A percentile compares a stretch with the other conserved stretches of the same genome.
These are phyloP conservation scores for Podarcis raffonei DNA, from an alignment of 2,113 vertebrate genomes.

Conservation along the genomic window DNA sequence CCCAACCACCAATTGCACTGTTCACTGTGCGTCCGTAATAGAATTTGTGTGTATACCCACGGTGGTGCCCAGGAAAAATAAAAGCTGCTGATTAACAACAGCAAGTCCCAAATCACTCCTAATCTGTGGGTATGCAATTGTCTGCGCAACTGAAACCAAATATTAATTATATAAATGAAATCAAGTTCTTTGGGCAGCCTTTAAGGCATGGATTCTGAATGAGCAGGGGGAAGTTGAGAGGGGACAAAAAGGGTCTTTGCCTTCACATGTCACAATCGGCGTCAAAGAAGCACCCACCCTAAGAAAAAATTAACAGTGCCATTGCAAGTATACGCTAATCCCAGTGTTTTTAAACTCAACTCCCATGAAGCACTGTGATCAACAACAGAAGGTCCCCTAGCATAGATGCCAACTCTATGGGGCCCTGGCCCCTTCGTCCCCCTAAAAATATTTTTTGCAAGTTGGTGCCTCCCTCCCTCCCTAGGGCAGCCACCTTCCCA, in stretches of 20 bases:
- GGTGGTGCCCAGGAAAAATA: conserved; percentile 34
- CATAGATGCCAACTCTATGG: too few species aligned
- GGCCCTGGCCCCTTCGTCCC: too few species aligned
- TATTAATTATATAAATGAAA: conserved; percentile 17
- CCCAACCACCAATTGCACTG: conserved; percentile 13
- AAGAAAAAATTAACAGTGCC: not conserved
- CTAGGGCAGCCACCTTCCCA: too few species aligned
- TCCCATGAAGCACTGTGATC: not conserved
- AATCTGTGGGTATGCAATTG: conserved; percentile 25
- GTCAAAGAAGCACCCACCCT: not conserved
- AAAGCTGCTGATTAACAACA: conserved; percentile 47
- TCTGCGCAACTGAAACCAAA: conserved; percentile 15
- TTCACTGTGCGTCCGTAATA: conserved; percentile 15
- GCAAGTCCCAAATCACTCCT: conserved; percentile 27
- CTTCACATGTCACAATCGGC: not conserved
- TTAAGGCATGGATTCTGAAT: not conserved
- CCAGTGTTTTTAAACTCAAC: not conserved
- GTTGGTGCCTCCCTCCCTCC: too few species aligned
- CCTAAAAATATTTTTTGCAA: too few species aligned
- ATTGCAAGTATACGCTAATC: not conserved
- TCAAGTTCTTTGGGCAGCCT: not conserved
- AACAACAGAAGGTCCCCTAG: not conserved
- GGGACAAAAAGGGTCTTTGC: not conserved
- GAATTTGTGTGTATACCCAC: not conserved
- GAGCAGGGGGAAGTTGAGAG: not conserved